phyloP scores from a whole-genome alignment of 2,113 vertebrate genomes.

The Acinonyx jubatus region DNA sequence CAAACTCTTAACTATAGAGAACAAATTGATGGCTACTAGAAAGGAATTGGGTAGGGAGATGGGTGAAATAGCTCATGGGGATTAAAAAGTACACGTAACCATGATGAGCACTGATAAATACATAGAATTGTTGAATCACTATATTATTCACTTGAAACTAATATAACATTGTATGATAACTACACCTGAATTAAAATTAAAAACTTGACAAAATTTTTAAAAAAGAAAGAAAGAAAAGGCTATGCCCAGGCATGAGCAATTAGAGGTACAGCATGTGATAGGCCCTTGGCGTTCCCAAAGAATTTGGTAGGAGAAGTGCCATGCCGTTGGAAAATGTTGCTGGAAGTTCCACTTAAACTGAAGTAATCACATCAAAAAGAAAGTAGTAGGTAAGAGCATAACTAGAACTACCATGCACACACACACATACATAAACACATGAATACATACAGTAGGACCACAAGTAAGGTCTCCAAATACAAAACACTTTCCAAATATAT shows the following conservation, averaged over 20 bases:
- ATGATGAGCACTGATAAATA: not conserved
- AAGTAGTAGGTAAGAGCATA: not conserved
- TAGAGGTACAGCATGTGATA: not conserved
- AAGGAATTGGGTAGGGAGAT: not conserved
- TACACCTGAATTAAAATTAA: not conserved
- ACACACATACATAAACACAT: not conserved
- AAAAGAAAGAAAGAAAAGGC: not conserved
- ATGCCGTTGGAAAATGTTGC: not conserved
- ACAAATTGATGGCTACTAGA: not conserved
- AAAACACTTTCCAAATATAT: not conserved
- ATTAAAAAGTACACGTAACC: not conserved
- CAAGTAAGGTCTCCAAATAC: not conserved
- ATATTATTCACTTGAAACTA: not conserved
- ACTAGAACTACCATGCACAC: not conserved
- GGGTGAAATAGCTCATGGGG: not conserved
- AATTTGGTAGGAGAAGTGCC: not conserved
- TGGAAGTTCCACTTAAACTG: not conserved
- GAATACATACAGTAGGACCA: not conserved
- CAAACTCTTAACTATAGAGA: not conserved
- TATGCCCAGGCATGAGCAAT: not conserved
- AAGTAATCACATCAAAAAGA: not conserved
- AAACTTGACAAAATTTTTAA: not conserved
- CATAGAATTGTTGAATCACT: not conserved
- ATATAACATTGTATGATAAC: not conserved
- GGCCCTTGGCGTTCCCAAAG: not conserved